These are phyloP conservation scores for Grammomys dolichurus DNA, from an alignment of 2,113 vertebrate species.

Conservation along the genomic window DNA sequence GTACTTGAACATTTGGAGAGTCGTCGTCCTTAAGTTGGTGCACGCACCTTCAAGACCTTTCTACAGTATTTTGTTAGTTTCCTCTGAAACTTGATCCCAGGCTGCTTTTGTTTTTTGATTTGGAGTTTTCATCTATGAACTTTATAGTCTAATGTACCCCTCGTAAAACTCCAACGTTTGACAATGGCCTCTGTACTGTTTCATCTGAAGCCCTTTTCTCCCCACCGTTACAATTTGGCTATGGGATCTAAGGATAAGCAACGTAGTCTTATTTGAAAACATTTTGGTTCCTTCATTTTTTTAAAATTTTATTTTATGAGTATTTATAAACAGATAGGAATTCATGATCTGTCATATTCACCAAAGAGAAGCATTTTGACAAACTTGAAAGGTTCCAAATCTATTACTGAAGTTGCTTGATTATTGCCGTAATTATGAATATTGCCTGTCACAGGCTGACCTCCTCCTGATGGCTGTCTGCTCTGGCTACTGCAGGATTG, in stretches of 20 bases:
- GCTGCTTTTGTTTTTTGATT: conserved; percentile 15
- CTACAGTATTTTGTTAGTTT: neutral
- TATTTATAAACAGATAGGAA: neutral
- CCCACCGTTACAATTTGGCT: neutral
- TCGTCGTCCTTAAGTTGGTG: neutral
- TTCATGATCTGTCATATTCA: neutral
- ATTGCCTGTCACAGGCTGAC: neutral
- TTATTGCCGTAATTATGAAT: neutral
- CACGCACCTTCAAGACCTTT: neutral
- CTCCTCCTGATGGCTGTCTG: neutral
- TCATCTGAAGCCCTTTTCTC: neutral
- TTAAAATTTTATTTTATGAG: neutral
- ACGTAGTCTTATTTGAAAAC: conserved; percentile 1
- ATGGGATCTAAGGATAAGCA: neutral
- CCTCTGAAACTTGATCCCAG: conserved; percentile 4
- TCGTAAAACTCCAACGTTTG: neutral
- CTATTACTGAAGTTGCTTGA: neutral
- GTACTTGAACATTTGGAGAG: neutral
- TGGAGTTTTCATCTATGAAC: neutral
- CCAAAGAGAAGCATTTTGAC: conserved; percentile 13
- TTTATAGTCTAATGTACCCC: neutral
- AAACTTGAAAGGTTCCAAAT: neutral
- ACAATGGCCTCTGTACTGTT: neutral
- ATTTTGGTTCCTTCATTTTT: neutral
- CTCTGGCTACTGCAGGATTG: neutral